Percentiles rank a stretch among this genome's conserved stretches.
phyloP scores from a whole-genome alignment of 2,888 invertebrate species.

The Meganola albula region DNA sequence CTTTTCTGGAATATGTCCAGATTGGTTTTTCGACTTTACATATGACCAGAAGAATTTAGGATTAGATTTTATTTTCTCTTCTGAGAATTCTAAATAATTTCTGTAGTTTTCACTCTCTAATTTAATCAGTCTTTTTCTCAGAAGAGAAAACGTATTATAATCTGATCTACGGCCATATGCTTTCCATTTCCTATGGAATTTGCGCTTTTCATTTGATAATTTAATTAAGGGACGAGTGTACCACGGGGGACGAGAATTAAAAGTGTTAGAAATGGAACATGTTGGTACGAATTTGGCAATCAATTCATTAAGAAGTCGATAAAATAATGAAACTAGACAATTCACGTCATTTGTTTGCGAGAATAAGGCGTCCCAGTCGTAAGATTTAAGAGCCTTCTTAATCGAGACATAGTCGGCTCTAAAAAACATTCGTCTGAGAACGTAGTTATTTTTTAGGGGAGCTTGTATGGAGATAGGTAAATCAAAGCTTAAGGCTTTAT shows the following conservation, averaged over 20 bases:
- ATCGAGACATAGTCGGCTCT: conserved; percentile 3
- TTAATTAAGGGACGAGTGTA: conserved; percentile 1
- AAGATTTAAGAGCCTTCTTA: conserved; percentile 1
- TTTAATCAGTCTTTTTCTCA: not conserved
- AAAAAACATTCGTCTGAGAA: not conserved
- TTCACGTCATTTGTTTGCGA: not conserved
- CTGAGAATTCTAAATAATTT: conserved; percentile 1
- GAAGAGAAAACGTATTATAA: not conserved
- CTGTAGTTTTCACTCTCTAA: not conserved
- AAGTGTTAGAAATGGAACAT: not conserved
- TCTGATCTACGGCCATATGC: not conserved
- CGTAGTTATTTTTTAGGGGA: not conserved
- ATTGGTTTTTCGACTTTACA: conserved; percentile 1
- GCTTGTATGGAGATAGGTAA: conserved; percentile 1
- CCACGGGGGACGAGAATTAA: not conserved
- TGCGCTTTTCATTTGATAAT: conserved; percentile 1
- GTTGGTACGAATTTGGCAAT: conserved; percentile 2
- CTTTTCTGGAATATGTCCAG: not conserved
- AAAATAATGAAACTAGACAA: conserved; percentile 2
- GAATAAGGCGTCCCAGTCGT: conserved; percentile 1
- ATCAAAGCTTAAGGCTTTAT: conserved; percentile 3
- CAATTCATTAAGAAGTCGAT: not conserved
- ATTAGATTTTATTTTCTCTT: conserved; percentile 2
- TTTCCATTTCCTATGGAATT: conserved; percentile 1
- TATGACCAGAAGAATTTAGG: conserved; percentile 1